Conservation (phyloP, 1,140 invertebrate species). For the Tenebrio molitor region DNA sequence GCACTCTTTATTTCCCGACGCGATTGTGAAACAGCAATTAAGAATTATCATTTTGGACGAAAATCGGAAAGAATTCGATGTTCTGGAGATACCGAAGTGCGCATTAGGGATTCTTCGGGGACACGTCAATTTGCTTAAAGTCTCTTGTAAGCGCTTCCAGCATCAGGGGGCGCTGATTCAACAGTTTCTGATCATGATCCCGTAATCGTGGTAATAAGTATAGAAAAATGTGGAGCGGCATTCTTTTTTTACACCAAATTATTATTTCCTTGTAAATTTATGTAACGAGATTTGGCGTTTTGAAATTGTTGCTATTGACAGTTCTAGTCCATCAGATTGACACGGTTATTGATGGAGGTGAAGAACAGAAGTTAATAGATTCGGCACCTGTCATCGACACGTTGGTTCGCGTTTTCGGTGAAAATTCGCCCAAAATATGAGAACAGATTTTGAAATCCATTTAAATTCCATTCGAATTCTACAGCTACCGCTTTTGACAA, state of each 20-base stretch:
- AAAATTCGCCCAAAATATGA: slow-evolving; percentile 15
- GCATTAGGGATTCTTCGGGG: slow-evolving; percentile 24
- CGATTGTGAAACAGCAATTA: not conserved
- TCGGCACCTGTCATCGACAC: not conserved
- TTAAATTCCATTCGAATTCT: slow-evolving; percentile 32
- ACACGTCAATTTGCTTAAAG: slow-evolving; percentile 30
- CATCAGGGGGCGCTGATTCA: slow-evolving; percentile 9
- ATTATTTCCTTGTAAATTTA: no score
- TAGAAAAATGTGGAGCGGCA: slow-evolving; percentile 2
- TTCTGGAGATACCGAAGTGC: slow-evolving; percentile 2
- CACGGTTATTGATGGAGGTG: no score
- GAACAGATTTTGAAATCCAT: slow-evolving; percentile 26
- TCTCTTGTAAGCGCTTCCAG: slow-evolving; percentile 20
- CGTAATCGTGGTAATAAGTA: slow-evolving; percentile 31
- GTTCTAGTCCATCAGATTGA: no score
- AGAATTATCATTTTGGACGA: not conserved
- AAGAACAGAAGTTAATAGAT: not conserved
- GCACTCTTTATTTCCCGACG: not conserved
- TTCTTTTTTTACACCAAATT: no score
- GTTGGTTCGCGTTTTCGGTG: no score
- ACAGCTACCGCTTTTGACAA: slow-evolving; percentile 30
- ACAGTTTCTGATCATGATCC: slow-evolving; percentile 29
- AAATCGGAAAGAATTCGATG: no score
- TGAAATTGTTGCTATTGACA: not conserved
- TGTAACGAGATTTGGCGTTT: not conserved